Evolutionary conservation across 1,140 invertebrate genomes (phyloP).

Genomic region (Teleopsis dalmanni): DNA sequence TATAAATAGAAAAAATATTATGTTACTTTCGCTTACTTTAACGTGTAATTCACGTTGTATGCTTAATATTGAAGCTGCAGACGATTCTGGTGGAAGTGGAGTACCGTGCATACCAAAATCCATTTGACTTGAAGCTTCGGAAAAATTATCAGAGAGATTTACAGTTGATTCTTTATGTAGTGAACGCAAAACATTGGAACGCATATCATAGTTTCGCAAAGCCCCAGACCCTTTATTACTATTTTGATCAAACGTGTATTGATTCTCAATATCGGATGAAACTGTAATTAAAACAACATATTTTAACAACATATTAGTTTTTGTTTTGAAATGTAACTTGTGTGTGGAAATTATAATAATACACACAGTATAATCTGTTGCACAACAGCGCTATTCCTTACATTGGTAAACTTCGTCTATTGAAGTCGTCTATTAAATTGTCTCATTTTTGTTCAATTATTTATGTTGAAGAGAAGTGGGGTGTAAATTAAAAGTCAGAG

Average conservation of each 20-base stretch:
- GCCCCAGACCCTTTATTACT: not conserved
- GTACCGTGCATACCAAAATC: constrained; percentile 23
- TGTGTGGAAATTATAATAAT: no score
- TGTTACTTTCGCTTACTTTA: constrained; percentile 16
- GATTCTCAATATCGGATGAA: not conserved
- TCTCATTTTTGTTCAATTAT: no score
- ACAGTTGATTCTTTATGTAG: constrained; percentile 10
- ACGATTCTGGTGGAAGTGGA: constrained; percentile 21
- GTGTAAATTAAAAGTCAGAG: no score
- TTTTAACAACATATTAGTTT: no score
- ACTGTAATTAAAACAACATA: no score
- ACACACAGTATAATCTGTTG: no score
- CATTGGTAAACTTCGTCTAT: no score
- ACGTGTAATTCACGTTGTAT: constrained; percentile 23
- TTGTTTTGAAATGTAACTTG: no score
- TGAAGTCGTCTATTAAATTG: no score
- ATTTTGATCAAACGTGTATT: constrained; percentile 7
- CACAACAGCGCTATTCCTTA: no score
- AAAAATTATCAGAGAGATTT: constrained; percentile 11
- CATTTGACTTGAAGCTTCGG: constrained; percentile 26
- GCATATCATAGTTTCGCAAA: constrained; percentile 3
- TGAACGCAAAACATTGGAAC: constrained; percentile 9
- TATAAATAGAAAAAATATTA: not conserved
- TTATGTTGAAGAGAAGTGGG: no score
- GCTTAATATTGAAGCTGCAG: constrained; percentile 27